These are phyloP conservation scores for Limnothrissa miodon DNA, from an alignment of 2,113 vertebrate genomes.

Conservation along the genomic window DNA sequence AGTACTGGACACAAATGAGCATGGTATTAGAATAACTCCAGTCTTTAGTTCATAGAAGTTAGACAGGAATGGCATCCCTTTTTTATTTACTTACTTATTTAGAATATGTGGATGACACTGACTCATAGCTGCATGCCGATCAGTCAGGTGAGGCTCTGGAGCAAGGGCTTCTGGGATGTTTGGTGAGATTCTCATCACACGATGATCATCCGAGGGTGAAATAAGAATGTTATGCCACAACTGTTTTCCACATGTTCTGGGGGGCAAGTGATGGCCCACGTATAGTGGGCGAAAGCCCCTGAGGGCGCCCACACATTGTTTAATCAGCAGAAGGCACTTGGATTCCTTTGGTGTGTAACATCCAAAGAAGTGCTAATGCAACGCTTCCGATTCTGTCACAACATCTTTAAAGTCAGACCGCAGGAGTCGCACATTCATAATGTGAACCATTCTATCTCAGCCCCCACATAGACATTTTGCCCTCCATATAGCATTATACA, in stretches of 20 bases:
- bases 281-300: not conserved
- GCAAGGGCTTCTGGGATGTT: not conserved
- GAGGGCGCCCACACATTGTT: not conserved
- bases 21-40: not conserved
- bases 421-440: not conserved
- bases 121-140: not conserved
- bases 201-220: constrained; percentile 15
- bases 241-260: not conserved
- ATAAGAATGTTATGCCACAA: constrained; percentile 12
- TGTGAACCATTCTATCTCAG: not conserved
- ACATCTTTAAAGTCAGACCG: not conserved
- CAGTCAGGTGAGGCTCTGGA: not conserved
- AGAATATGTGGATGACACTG: not conserved
- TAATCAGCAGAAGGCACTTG: not conserved
- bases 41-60: not conserved
- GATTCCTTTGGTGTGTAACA: constrained; percentile 1
- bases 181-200: not conserved
- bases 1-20: not conserved
- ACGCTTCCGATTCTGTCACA: not conserved
- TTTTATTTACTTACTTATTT: not conserved
- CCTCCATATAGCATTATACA: not conserved
- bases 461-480: not conserved
- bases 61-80: not conserved
- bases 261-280: not conserved
- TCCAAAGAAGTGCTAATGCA: not conserved